A percentile compares a stretch with the other conserved stretches of the same genome.
Conservation (phyloP, 2,797 vertebrate genomes). For the Ficedula albicollis region DNA sequence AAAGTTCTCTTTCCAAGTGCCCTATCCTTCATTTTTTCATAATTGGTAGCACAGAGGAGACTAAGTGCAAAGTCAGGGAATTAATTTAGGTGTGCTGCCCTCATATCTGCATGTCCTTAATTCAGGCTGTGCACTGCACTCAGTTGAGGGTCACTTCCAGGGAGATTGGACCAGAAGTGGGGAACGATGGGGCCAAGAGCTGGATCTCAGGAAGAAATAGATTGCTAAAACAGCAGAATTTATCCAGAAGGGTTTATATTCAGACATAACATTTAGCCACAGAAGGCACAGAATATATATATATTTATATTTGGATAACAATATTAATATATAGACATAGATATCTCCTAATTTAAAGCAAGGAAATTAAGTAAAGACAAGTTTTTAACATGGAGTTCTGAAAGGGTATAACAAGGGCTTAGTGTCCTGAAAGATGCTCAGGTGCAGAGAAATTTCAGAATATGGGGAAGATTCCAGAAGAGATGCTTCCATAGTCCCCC, state of each 20-base stretch:
- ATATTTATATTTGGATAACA: too few species aligned
- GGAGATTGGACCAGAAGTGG: neutral
- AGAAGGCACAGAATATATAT: neutral
- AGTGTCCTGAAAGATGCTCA: neutral
- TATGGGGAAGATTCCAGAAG: neutral
- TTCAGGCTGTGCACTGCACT: neutral
- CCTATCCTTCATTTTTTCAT: conserved; percentile 19
- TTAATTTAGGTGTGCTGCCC: conserved; percentile 45
- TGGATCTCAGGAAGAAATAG: neutral
- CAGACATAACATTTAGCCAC: neutral
- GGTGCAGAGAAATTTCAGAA: neutral
- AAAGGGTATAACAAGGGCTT: neutral
- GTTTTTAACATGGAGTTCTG: neutral
- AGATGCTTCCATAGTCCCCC: neutral
- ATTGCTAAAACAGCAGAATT: neutral
- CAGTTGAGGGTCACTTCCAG: conserved; percentile 8
- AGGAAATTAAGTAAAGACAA: neutral
- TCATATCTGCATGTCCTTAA: conserved; percentile 14
- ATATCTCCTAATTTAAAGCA: neutral
- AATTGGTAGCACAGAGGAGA: neutral
- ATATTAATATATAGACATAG: neutral
- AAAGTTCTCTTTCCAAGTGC: neutral
- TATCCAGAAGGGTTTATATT: neutral
- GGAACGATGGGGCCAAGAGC: neutral
- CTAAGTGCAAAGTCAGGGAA: conserved; percentile 18